Evolutionary conservation across 2,113 vertebrate genomes (phyloP).

Genomic region (Serinus canaria): DNA sequence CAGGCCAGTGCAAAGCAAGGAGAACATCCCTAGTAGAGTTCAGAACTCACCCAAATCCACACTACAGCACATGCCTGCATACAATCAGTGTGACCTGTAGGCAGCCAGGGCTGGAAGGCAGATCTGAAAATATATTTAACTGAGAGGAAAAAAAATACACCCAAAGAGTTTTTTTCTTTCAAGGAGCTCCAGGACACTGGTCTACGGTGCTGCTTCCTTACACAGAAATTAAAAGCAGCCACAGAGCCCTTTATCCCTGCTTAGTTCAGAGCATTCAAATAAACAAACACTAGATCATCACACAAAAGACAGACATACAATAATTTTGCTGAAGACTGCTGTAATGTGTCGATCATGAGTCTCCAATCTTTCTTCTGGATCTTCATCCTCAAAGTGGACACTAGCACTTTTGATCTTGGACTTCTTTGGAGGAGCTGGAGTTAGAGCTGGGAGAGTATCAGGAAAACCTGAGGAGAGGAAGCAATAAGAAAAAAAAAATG

Average conservation of each 20-base stretch:
- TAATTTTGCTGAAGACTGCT: constrained; percentile 89
- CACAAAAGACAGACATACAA: constrained; percentile 74
- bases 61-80: neutral
- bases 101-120: neutral
- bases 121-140: neutral
- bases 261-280: neutral
- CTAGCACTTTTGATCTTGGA: constrained; percentile 76
- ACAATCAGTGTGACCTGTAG: neutral
- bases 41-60: neutral
- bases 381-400: constrained; percentile 81
- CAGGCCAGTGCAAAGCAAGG: neutral
- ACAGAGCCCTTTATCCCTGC: neutral
- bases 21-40: neutral
- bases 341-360: constrained; percentile 87
- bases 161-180: neutral
- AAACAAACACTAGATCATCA: neutral
- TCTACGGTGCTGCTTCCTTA: neutral
- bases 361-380: constrained; percentile 81
- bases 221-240: neutral
- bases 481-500: neutral
- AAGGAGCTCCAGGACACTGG: neutral
- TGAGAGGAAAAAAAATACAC: neutral
- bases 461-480: constrained; percentile 76
- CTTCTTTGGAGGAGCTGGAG: constrained; percentile 89
- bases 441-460: constrained; percentile 84